Conservation (phyloP, 2,888 invertebrate species). For the Scelioninae gen. 2 region DNA sequence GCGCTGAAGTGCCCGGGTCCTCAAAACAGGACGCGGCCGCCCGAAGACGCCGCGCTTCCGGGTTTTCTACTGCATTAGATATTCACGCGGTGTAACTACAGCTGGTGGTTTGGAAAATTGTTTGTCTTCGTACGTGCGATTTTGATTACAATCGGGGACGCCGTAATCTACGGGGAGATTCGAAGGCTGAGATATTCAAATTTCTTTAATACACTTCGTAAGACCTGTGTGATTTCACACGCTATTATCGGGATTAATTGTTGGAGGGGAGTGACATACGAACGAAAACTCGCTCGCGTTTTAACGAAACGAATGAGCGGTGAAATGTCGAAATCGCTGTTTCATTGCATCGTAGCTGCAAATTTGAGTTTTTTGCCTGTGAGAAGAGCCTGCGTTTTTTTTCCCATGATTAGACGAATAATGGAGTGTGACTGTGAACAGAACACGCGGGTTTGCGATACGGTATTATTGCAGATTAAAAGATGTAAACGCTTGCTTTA, state of each 20-base stretch:
- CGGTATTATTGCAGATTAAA: not conserved
- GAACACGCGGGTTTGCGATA: not conserved
- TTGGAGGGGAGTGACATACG: too few species aligned
- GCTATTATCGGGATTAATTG: constrained; percentile 13
- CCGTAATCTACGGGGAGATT: constrained; percentile 22
- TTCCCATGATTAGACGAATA: not conserved
- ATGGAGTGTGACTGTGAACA: not conserved
- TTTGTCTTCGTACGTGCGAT: constrained; percentile 58
- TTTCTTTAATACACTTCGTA: constrained; percentile 22
- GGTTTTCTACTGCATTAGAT: constrained; percentile 69
- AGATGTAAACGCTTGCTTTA: not conserved
- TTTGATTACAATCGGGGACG: constrained; percentile 27
- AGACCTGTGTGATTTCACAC: constrained; percentile 27
- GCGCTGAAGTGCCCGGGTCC: too few species aligned
- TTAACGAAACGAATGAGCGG: too few species aligned
- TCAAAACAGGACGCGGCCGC: constrained; percentile 72
- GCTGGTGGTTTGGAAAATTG: constrained; percentile 64
- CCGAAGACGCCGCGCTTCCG: constrained; percentile 71
- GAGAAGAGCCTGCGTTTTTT: not conserved
- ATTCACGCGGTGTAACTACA: constrained; percentile 66
- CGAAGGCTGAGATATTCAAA: constrained; percentile 30
- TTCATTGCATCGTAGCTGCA: too few species aligned
- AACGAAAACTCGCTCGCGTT: not conserved
- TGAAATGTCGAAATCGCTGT: not conserved
- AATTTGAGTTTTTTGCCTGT: not conserved